A percentile compares a stretch with the other conserved stretches of the same genome.
phyloP scores from a whole-genome alignment of 2,888 invertebrate genomes.

The Nebria brevicollis region DNA sequence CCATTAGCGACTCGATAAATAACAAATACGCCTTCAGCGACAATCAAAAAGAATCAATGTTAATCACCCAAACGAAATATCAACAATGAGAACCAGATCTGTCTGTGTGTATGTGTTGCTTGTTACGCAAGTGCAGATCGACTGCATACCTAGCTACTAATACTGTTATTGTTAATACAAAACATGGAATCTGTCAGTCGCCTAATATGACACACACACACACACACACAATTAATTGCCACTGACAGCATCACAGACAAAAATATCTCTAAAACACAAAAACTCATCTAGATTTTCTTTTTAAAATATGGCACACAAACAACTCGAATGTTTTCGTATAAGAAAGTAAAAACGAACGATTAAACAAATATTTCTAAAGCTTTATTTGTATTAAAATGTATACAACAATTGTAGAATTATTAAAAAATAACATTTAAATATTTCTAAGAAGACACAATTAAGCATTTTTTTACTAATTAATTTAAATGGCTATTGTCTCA shows the following conservation, averaged over 20 bases:
- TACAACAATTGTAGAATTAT: no score
- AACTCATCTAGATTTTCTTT: no score
- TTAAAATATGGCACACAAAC: no score
- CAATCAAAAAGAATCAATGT: slow-evolving; percentile 24
- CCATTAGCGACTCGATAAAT: slow-evolving; percentile 24
- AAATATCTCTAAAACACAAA: no score
- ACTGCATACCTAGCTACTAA: neutral
- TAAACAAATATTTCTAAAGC: no score
- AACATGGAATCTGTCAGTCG: neutral
- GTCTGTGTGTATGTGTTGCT: neutral
- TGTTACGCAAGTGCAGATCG: neutral
- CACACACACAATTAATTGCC: no score
- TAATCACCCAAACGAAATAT: slow-evolving; percentile 25
- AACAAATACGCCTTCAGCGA: slow-evolving; percentile 25
- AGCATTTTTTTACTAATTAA: neutral
- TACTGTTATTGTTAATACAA: neutral
- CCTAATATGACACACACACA: no score
- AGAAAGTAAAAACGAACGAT: no score
- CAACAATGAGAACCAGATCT: slow-evolving; percentile 15
- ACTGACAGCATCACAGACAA: no score
- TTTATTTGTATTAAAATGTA: no score
- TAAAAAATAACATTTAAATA: neutral
- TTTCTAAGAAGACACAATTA: neutral
- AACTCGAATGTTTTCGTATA: no score
- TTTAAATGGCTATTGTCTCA: neutral